These are phyloP conservation scores for Pardalotus punctatus DNA, from an alignment of 2,113 vertebrate genomes.

Conservation along the genomic window DNA sequence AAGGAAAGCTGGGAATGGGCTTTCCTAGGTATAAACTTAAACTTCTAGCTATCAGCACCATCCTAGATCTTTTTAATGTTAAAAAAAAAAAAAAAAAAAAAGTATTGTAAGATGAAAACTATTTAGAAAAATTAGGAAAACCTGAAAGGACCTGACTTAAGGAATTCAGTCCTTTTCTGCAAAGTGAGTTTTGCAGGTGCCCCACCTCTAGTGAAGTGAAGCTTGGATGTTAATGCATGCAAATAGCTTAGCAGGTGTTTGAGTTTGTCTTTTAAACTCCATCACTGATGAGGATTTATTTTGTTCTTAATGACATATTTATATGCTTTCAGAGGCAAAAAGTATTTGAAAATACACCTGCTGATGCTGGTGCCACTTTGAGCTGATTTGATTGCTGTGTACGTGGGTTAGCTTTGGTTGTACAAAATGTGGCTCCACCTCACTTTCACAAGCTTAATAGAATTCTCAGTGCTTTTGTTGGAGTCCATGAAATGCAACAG, in stretches of 20 bases:
- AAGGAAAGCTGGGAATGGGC: neutral
- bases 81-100: too few species aligned
- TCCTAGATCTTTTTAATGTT: neutral
- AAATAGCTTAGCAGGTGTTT: slow-evolving; percentile 53
- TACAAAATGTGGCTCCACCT: neutral
- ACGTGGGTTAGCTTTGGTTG: neutral
- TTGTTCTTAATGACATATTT: slow-evolving; percentile 51
- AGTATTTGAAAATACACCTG: slow-evolving; percentile 53
- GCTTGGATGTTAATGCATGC: slow-evolving; percentile 10
- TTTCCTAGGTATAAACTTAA: neutral
- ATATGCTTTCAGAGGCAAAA: slow-evolving; percentile 26
- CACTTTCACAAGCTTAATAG: neutral
- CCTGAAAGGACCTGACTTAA: neutral
- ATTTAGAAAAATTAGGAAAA: neutral
- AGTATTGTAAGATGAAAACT: neutral
- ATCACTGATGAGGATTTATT: slow-evolving; percentile 42
- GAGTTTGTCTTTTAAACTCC: neutral
- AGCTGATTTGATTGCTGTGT: slow-evolving; percentile 31
- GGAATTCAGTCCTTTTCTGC: neutral
- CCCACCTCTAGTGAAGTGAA: neutral
- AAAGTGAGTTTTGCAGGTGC: neutral
- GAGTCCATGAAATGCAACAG: neutral
- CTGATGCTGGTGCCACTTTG: slow-evolving; percentile 14
- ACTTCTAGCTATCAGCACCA: neutral
- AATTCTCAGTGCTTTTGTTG: neutral